A percentile compares a stretch with the other conserved stretches of the same genome.
phyloP scores from a whole-genome alignment of 1,140 invertebrate genomes.

The Reticulitermes speratus region DNA sequence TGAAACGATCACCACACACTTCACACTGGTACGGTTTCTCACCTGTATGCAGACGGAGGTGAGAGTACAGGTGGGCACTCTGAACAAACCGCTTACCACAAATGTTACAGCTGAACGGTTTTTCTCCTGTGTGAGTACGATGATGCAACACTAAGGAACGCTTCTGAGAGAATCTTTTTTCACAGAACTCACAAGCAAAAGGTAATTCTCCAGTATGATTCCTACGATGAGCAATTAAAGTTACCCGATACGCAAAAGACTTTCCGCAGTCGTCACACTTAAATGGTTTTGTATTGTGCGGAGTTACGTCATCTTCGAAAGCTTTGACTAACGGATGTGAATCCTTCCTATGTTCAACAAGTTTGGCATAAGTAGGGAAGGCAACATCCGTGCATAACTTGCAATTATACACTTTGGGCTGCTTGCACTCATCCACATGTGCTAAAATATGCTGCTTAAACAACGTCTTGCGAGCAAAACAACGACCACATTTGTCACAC shows the following conservation, averaged over 20 bases:
- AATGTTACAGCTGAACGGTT: conserved; percentile 34
- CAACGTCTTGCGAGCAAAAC: conserved; percentile 30
- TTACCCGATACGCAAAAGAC: conserved; percentile 37
- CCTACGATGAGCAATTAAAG: conserved; percentile 41
- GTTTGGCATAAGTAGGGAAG: conserved; percentile 28
- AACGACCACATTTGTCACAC: conserved; percentile 32
- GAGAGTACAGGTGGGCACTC: conserved; percentile 35
- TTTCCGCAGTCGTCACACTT: conserved; percentile 42
- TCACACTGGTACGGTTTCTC: conserved; percentile 42
- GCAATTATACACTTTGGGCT: conserved; percentile 21
- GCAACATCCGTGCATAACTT: conserved; percentile 24
- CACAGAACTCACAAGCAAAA: conserved; percentile 40
- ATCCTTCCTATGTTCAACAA: conserved; percentile 31
- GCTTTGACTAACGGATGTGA: conserved; percentile 23
- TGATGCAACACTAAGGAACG: conserved; percentile 32
- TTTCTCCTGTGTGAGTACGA: conserved; percentile 31
- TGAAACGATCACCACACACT: conserved; percentile 42
- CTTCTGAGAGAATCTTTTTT: conserved; percentile 33
- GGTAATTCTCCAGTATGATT: conserved; percentile 51
- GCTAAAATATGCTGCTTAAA: conserved; percentile 30
- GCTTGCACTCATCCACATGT: conserved; percentile 21
- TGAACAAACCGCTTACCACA: conserved; percentile 36
- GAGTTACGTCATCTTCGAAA: conserved; percentile 19
- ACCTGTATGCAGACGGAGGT: conserved; percentile 41
- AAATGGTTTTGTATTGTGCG: conserved; percentile 37